Base-by-base conservation (phyloP, 1,140 invertebrate genomes). In the Dendrolimus punctatus region DNA sequence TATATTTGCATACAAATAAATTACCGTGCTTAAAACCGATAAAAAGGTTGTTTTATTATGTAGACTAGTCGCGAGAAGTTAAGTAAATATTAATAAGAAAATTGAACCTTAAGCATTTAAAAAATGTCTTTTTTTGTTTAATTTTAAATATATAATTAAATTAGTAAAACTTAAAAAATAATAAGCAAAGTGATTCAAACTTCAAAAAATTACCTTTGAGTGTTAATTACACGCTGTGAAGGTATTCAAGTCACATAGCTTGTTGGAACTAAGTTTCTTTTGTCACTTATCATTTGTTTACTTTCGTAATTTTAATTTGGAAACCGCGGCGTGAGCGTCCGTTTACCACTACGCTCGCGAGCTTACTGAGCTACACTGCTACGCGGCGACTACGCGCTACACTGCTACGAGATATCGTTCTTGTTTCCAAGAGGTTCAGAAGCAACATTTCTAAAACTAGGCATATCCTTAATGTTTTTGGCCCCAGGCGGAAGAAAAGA, bases 271-370 rank as follows among this genome's bases (percentile, higher is more conserved):
- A 49, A 57, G 46, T 49, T 53, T 45, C 10, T 47, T 43, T 41
- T 55, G 40, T 55, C 44, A 60, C 49, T 52, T 54, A 49, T 39
- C 45, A 51, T 50, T 55, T 60, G 50, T 60, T 60, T 60, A 60
- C 58, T 55, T 55, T 60, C 58, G 58, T 55, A 51, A 42, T 48
- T 44, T 47, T 48, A 54, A n/a, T 60, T 46, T 41, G 45, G 39
- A 42, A 43, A 40, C 5, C 38, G 49, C 5, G 6, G 39, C 40
- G 46, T 47, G 39, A 50, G 38, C 47, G 6, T 43, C 39, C 58
- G 58, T 60, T 23, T 40, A 9, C 39, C 43, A 39, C 6, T 5
- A 4, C 4, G 8, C 54, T 37, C 54, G 58, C 58, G 58, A 40
- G 43, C 8, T 39, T 23, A 60, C 58, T 60, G 58, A 56, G 44